Evolutionary conservation across 2,113 vertebrate genomes (phyloP).

Genomic region (Chlamydotis undulata): DNA sequence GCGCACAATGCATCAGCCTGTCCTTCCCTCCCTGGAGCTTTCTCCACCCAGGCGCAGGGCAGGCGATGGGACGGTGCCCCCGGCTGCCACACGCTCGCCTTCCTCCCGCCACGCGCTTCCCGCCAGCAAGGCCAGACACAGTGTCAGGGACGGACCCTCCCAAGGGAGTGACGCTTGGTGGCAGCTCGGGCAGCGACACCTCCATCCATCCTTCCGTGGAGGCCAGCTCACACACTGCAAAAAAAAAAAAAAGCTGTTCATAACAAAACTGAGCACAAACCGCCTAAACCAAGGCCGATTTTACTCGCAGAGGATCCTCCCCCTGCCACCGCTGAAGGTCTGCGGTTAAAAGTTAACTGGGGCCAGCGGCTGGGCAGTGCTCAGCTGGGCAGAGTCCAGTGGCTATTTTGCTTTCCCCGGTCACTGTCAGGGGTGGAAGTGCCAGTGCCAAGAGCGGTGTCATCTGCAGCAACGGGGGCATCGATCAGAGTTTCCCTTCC

Average conservation of each 20-base stretch:
- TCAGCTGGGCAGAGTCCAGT: neutral
- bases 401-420: neutral
- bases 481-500: slow-evolving; percentile 49
- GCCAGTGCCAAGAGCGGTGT: slow-evolving; percentile 31
- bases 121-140: neutral
- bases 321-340: neutral
- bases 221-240: neutral
- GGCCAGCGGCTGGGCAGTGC: neutral
- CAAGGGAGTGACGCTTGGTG: neutral
- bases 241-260: neutral
- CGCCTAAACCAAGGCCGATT: neutral
- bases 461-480: slow-evolving; percentile 34
- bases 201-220: neutral
- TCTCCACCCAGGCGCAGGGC: neutral
- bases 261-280: neutral
- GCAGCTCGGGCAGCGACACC: neutral
- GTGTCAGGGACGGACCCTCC: neutral
- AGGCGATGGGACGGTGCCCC: neutral
- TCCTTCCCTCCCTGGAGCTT: neutral
- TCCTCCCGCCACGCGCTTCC: rapidly evolving
- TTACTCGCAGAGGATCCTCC: neutral
- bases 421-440: slow-evolving; percentile 1
- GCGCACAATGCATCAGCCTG: rapidly evolving
- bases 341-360: neutral
- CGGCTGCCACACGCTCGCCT: rapidly evolving